Percentiles rank a stretch among this genome's conserved stretches.
These are phyloP conservation scores for Agrochola circellaris DNA, from an alignment of 2,888 invertebrate genomes.

Conservation along the genomic window DNA sequence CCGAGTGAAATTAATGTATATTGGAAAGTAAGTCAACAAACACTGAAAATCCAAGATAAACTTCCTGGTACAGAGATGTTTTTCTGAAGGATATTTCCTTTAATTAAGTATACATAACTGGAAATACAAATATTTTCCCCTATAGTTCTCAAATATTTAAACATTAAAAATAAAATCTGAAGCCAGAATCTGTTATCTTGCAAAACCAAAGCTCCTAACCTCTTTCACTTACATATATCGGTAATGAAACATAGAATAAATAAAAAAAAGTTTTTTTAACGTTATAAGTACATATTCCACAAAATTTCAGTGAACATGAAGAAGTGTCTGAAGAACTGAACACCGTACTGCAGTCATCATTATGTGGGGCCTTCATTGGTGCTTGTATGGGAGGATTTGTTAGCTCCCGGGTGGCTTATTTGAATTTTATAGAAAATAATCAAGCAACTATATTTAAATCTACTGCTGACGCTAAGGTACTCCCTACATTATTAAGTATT, in stretches of 20 bases:
- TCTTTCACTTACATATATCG: background rate
- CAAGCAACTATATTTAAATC: slow-evolving; percentile 93
- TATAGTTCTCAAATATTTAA: background rate
- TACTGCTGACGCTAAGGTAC: slow-evolving; percentile 92
- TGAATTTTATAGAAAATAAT: slow-evolving; percentile 93
- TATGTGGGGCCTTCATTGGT: slow-evolving; percentile 92
- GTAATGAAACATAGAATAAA: background rate
- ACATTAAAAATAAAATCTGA: background rate
- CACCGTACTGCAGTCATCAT: slow-evolving; percentile 91
- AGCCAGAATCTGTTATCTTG: background rate
- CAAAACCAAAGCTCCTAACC: background rate
- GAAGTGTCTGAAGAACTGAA: slow-evolving; percentile 91
- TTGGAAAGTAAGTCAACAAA: slow-evolving; percentile 81
- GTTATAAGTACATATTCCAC: background rate
- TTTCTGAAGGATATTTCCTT: background rate
- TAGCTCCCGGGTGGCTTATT: slow-evolving; percentile 91
- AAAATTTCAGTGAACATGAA: slow-evolving; percentile 92
- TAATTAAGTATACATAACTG: background rate
- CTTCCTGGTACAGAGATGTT: background rate
- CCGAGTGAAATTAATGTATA: slow-evolving; percentile 87
- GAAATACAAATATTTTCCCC: background rate
- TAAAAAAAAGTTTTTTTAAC: too few species aligned
- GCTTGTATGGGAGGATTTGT: slow-evolving; percentile 92
- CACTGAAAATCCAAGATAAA: background rate
- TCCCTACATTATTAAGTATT: background rate